Base-by-base conservation (phyloP, 2,113 vertebrate species). In the Dromas ardeola region DNA sequence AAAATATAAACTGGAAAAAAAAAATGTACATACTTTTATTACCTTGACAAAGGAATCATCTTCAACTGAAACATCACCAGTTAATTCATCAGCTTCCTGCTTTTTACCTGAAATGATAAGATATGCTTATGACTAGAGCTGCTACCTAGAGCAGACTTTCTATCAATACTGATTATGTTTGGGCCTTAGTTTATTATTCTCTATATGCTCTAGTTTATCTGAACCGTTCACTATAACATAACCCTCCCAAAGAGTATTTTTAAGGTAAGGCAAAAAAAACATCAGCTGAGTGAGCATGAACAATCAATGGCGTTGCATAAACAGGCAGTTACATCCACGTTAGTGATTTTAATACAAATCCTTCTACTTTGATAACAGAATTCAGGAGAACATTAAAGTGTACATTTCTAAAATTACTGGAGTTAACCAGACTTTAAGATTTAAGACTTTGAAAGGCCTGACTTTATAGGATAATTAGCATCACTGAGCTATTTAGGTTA, bases 21-120 rank as follows among this genome's bases (percentile, higher is more conserved):
- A 90, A 73, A 66, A 42, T 29, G 13, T 91, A 95, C 77, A 91
- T 72, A 91, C 86, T 94, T 94, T 92, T 77, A 90, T 98, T 98
- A 99, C 99, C 99, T 99, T 99, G 90, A 98, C 98, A 96, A 98
- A 98, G 49, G 97, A 94, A 90, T 99, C 99, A 69, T 99, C 99
- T 97, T 99, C 99, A 80, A 98, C 95, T 27, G 98, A 98, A 80
- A 96, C 98, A 96, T 99, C 99, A 61, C 98, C 97, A 88, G 99
- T 92, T 96, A 98, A 96, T 93, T 99, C 98, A 96, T 98, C 99
- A 43, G 98, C 98, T 97, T 99, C 99, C 53, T 98, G 97, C 90
- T 98, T 99, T 97, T 98, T 99, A 96, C 99, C 99, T 99, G 93
- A 61, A 93, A 96, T 16, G 55, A 96, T 17, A 97, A 79, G 77